Evolutionary conservation across 1,140 invertebrate genomes (phyloP).

Genomic region (Dendroctonus ponderosae): DNA sequence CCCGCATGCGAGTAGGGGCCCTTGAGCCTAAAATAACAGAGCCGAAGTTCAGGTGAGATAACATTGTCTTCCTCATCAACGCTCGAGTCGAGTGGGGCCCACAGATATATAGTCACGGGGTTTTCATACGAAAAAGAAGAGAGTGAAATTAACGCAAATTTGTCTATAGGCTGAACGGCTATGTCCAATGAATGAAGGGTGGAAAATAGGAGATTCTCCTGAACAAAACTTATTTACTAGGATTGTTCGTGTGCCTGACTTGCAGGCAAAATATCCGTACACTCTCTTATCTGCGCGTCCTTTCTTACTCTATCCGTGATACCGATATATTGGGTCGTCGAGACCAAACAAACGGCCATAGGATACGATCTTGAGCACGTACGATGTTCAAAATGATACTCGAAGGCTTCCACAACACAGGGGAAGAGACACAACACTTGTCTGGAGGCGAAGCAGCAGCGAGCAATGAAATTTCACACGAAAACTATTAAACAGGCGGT

Average conservation of each 20-base stretch:
- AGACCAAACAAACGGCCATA: constrained; percentile 23
- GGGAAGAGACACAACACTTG: constrained; percentile 18
- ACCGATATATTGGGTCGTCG: constrained; percentile 16
- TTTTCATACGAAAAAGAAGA: too few relatives aligned
- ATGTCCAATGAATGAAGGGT: too few relatives aligned
- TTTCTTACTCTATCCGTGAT: constrained; percentile 22
- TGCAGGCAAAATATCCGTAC: constrained; percentile 9
- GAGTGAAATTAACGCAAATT: too few relatives aligned
- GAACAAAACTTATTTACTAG: too few relatives aligned
- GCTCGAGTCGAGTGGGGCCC: not conserved
- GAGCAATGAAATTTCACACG: constrained; percentile 4
- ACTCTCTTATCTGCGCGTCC: not conserved
- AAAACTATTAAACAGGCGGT: too few relatives aligned
- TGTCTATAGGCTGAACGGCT: too few relatives aligned
- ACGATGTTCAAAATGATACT: constrained; percentile 26
- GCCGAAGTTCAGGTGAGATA: constrained; percentile 12
- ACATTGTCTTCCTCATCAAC: not conserved
- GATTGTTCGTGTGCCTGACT: too few relatives aligned
- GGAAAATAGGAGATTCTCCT: too few relatives aligned
- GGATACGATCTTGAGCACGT: constrained; percentile 30
- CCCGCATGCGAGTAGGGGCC: not conserved
- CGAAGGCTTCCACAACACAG: constrained; percentile 18
- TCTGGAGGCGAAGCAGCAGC: constrained; percentile 6
- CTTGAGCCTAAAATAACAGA: constrained; percentile 19
- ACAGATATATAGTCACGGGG: not conserved